Conservation (phyloP, 2,888 invertebrate species). For the Agrochola litura region DNA sequence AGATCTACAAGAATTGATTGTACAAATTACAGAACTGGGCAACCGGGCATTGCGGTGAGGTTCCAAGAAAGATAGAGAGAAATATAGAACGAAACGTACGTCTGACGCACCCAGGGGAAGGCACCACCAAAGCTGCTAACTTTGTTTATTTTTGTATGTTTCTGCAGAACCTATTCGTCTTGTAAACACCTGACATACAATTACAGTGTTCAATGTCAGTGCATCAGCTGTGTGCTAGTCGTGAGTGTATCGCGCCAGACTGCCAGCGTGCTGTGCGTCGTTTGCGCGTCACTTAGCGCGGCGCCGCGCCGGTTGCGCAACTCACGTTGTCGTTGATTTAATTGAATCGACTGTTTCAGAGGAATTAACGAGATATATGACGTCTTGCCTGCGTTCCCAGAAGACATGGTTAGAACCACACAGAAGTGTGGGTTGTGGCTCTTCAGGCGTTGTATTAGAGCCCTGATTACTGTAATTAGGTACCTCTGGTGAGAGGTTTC, state of each 20-base stretch:
- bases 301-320: slow-evolving; percentile 36
- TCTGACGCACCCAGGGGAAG: not conserved
- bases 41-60: not conserved
- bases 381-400: too few species aligned
- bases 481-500: too few species aligned
- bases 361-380: not conserved
- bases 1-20: not conserved
- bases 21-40: not conserved
- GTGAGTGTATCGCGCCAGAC: slow-evolving; percentile 32
- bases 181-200: not conserved
- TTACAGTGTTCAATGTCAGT: slow-evolving; percentile 1
- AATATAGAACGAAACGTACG: not conserved
- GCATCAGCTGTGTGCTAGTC: slow-evolving; percentile 37
- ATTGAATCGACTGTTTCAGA: slow-evolving; percentile 1
- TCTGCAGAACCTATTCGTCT: not conserved
- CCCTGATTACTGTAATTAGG: too few species aligned
- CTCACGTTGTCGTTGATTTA: not conserved
- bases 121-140: not conserved
- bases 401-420: too few species aligned
- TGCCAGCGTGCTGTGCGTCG: not conserved
- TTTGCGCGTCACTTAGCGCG: slow-evolving; percentile 50
- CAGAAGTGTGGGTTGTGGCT: too few species aligned
- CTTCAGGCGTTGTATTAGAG: not conserved
- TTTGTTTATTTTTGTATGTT: too few species aligned
- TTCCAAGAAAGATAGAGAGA: not conserved